phyloP scores from a whole-genome alignment of 2,113 vertebrate species.

The Scatophagus argus region DNA sequence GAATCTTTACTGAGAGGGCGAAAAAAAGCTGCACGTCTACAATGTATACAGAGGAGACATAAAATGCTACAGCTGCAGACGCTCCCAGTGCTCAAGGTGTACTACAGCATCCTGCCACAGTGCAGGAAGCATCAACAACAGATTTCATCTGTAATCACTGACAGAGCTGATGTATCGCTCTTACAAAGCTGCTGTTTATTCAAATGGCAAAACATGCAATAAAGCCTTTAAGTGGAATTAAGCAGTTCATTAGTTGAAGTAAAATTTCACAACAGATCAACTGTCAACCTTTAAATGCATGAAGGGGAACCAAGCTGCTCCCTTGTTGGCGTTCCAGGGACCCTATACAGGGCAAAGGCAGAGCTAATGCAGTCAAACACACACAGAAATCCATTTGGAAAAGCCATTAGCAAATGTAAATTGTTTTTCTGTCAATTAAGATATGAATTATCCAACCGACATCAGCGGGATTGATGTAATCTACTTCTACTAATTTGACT shows the following conservation, averaged over 20 bases:
- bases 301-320: conserved; percentile 22
- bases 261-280: conserved; percentile 64
- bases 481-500: conserved; percentile 76
- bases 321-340: conserved; percentile 19
- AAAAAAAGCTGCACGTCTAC: conserved; percentile 16
- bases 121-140: conserved; percentile 34
- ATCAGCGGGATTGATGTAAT: conserved; percentile 73
- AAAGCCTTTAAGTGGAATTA: conserved; percentile 61
- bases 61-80: conserved; percentile 49
- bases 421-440: conserved; percentile 80
- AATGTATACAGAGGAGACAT: conserved; percentile 33
- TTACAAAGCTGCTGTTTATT: conserved; percentile 52
- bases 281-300: conserved; percentile 58
- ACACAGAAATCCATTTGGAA: conserved; percentile 65
- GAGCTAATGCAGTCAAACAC: conserved; percentile 52
- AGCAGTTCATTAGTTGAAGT: conserved; percentile 70
- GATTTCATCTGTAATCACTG: conserved; percentile 43
- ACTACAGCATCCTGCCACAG: conserved; percentile 39
- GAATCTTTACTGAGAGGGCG: conserved; percentile 38
- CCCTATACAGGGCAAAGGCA: not conserved
- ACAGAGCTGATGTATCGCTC: conserved; percentile 38
- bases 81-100: not conserved
- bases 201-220: conserved; percentile 40
- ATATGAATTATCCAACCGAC: conserved; percentile 76
- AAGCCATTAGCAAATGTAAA: conserved; percentile 79